Base-by-base conservation (phyloP, 2,113 vertebrate genomes). In the Percopsis transmontana region DNA sequence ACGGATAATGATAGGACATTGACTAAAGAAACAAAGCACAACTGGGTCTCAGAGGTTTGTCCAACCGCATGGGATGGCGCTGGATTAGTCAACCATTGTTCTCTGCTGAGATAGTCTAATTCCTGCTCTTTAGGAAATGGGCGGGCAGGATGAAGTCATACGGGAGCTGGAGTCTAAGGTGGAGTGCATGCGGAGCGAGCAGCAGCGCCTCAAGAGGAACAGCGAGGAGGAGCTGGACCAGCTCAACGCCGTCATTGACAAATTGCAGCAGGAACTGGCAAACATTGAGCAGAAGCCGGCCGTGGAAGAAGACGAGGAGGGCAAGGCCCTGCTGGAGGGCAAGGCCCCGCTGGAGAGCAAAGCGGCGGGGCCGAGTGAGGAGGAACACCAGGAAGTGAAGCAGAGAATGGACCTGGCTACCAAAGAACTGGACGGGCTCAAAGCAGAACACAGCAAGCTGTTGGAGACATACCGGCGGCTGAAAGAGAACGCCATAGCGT, bases 211-310 rank as follows among this genome's bases (percentile, higher is more conserved):
- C 56, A 98, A 94, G 82, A 94, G 85, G 80, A 92, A 92, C 27
- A 92, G 83, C 0, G 81, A 96, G 63, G 95, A 97, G 45, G 96
- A 99, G 84, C 66, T 95, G 0, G 95, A 98, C 19, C 95, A 98
- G 61, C 81, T 99, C 53, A 93, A 95, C 81, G 94, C 94, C 27
- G 95, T 99, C 18, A 98, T 99, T 62, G 96, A 97, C 42, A 96
- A 93, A 68, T 94, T 99, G 60, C 97, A 99, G 73, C 93, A 96
- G 74, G 96, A 98, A 60, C 87, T 99, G 61, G 77, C 91, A 59
- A 90, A 87, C 74, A 97, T 95, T 21, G 94, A 93, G 67, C 92
- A 89, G 65, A 94, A 94, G 39, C 70, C 90, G 39, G 18, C 76
- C 4, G 73, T 87, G 11, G 70, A 85, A 68, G 85, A 85, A 16